Evolutionary conservation across 2,797 vertebrate species (phyloP).

Genomic region (Acrossocheilus fasciatus): DNA sequence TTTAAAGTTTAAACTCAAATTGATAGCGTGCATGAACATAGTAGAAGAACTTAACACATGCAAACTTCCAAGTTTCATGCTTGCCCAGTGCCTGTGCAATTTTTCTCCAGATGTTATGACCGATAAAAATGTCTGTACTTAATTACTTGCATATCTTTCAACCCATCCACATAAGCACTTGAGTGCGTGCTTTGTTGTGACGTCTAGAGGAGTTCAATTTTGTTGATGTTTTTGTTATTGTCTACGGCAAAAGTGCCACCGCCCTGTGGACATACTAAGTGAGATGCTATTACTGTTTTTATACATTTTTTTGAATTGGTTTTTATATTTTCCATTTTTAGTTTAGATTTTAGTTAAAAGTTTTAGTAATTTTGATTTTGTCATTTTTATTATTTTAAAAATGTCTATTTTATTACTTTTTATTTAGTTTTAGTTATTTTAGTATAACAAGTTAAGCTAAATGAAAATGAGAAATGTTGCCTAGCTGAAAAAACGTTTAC

Average conservation of each 20-base stretch:
- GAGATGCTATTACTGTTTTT: background rate
- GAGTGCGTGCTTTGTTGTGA: background rate
- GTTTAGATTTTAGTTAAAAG: background rate
- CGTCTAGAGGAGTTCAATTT: too few species aligned
- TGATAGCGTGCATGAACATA: too few species aligned
- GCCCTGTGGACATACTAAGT: background rate
- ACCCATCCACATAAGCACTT: background rate
- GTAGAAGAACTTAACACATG: too few species aligned
- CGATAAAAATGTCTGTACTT: background rate
- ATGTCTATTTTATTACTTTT: too few species aligned
- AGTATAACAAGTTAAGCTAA: too few species aligned
- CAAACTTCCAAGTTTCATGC: too few species aligned
- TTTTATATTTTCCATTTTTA: background rate
- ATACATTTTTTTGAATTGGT: background rate
- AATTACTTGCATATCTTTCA: background rate
- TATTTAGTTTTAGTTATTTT: too few species aligned
- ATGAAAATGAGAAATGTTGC: background rate
- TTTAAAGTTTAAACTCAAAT: too few species aligned
- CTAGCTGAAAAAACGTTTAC: background rate
- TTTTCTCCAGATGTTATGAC: background rate
- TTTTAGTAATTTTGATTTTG: background rate
- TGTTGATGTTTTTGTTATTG: background rate
- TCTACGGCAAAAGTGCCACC: background rate
- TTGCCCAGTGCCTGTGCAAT: background rate
- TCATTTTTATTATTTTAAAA: background rate